Evolutionary conservation across 2,888 invertebrate species (phyloP).

Genomic region (Dysmachus trigonus): DNA sequence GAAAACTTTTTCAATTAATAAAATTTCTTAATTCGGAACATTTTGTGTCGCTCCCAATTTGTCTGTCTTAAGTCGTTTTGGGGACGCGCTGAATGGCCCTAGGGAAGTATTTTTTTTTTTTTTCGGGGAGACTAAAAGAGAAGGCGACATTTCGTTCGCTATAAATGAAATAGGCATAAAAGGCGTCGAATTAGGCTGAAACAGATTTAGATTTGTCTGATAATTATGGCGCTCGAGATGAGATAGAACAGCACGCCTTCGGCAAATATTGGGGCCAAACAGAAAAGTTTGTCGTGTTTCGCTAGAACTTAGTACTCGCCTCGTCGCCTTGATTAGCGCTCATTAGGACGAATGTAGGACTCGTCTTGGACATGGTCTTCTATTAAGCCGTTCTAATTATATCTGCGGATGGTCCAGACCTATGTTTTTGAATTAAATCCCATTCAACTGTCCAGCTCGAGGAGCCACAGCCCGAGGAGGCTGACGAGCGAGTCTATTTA

Average conservation of each 20-base stretch:
- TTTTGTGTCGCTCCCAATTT: slow-evolving; percentile 49
- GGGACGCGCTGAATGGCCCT: neutral
- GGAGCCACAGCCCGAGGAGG: neutral
- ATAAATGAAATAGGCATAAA: slow-evolving; percentile 21
- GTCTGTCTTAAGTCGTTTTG: slow-evolving; percentile 46
- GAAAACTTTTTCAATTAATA: slow-evolving; percentile 50
- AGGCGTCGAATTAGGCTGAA: slow-evolving; percentile 2
- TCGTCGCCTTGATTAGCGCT: slow-evolving; percentile 12
- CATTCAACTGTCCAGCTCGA: neutral
- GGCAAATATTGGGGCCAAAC: neutral
- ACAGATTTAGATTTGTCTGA: slow-evolving; percentile 7
- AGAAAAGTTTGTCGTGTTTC: neutral
- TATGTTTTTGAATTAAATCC: neutral
- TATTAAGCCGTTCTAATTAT: neutral
- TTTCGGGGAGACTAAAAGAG: neutral
- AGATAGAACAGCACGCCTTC: neutral
- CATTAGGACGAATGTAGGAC: slow-evolving; percentile 9
- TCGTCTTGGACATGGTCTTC: neutral
- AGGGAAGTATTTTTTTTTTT: too few species aligned
- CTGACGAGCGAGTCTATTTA: slow-evolving; percentile 26
- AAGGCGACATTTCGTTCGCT: neutral
- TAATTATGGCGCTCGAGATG: neutral
- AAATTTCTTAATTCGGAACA: slow-evolving; percentile 49
- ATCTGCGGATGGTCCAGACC: neutral
- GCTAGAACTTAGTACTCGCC: too few species aligned